Base-by-base conservation (phyloP, 2,797 vertebrate species). In the Cirrhinus mrigala region DNA sequence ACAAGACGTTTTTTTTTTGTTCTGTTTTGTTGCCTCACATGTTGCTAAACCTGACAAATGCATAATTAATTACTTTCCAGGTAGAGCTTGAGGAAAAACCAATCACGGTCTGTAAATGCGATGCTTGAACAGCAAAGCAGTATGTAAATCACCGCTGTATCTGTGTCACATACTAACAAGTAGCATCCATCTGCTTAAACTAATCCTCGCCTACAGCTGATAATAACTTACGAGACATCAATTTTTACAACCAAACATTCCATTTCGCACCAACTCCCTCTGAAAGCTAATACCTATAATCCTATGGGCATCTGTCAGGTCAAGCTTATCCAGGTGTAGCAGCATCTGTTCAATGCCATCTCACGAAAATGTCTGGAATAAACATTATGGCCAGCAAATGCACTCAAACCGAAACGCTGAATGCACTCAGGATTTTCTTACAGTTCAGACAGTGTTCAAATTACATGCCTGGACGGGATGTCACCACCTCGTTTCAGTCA, bases 241-340 rank as follows among this genome's bases (percentile, higher is more conserved):
- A 84, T 90, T 92, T 78, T 84, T 71, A 85, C 27, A 62, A 37
- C 83, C 81, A 85, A 90, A 89, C 74, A 76, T 88, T 91, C 78
- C 60, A 86, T 90, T 92, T 90, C 64, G 54, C 68, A 68, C 33
- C 77, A 87, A 40, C 82, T 77, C 85, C 71, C 58, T 78, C 86
- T 73, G 75, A 88, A 86, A 86, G 81, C 78, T 86, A 86, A 92
- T 89, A 91, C 89, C 60, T 24, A 70, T 87, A 89, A 90, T 91
- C 90, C 83, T 88, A 79, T 88, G 73, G 88, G 75, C 70, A 86
- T 89, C 86, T 84, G 81, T 87, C 85, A 81, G 66, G 73, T 86
- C 84, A 70, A 82, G 87, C 79, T 85, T 83, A 90, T 91, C 90
- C 91, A 91, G 91, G 92, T 92, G 90, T 84, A 79, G 58, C 69